phyloP scores from a whole-genome alignment of 1,140 invertebrate species.

The Bombus consobrinus region DNA sequence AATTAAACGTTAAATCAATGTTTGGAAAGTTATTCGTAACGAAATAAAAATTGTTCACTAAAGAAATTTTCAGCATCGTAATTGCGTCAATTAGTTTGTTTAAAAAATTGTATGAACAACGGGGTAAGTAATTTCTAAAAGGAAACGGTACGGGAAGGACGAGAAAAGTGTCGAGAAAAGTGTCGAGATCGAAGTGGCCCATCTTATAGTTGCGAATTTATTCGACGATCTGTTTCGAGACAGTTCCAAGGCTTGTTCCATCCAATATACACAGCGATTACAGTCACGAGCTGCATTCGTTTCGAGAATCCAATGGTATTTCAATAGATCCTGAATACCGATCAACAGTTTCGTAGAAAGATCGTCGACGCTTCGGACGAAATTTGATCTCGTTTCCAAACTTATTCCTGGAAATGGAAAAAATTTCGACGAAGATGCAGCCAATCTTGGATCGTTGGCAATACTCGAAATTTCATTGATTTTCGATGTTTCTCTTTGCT shows the following conservation, averaged over 20 bases:
- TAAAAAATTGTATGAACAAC: neutral
- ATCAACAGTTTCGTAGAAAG: constrained; percentile 3
- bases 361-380: neutral
- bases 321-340: neutral
- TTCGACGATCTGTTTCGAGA: neutral
- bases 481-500: neutral
- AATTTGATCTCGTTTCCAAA: constrained; percentile 1
- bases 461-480: neutral
- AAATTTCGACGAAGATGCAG: constrained; percentile 1
- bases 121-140: neutral
- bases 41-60: too few species aligned
- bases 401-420: neutral
- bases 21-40: neutral
- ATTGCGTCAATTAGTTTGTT: too few species aligned
- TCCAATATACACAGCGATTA: neutral
- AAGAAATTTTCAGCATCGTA: too few species aligned
- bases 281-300: neutral
- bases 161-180: neutral
- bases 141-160: neutral
- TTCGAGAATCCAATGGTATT: neutral
- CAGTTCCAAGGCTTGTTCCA: neutral
- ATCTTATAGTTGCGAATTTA: neutral
- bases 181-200: neutral
- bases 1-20: neutral
- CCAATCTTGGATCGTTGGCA: neutral